Conservation (phyloP, 1,140 invertebrate genomes). For the Sitodiplosis mosellana region DNA sequence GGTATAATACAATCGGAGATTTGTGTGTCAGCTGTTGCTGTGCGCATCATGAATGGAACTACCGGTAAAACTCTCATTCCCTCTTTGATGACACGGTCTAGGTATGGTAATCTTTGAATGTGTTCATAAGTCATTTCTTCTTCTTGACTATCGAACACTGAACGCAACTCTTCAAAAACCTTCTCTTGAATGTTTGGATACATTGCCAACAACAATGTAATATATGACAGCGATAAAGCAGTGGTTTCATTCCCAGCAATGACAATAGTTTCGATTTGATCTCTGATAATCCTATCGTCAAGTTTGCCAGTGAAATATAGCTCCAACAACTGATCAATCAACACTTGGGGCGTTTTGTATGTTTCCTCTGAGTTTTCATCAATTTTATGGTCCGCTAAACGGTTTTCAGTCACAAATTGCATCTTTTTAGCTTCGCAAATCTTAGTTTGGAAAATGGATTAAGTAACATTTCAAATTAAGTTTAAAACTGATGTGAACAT, state of each 20-base stretch:
- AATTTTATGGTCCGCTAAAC: background rate
- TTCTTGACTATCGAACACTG: constrained; percentile 25
- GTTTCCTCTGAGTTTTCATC: background rate
- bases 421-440: background rate
- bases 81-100: constrained; percentile 45
- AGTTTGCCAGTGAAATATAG: background rate
- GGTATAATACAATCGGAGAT: background rate
- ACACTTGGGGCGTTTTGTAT: background rate
- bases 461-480: too few relatives aligned
- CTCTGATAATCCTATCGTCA: background rate
- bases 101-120: constrained; percentile 35
- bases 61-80: constrained; percentile 39
- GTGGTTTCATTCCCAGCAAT: constrained; percentile 1
- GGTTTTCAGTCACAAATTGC: background rate
- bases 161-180: constrained; percentile 35
- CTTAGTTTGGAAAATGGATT: background rate
- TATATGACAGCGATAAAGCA: background rate
- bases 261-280: background rate
- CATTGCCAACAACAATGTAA: constrained; percentile 12
- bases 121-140: constrained; percentile 28
- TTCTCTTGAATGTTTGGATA: constrained; percentile 25
- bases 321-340: background rate
- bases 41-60: constrained; percentile 32
- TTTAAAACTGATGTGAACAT: too few relatives aligned
- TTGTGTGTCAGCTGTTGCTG: constrained; percentile 5